A percentile compares a stretch with the other conserved stretches of the same genome.
phyloP scores from a whole-genome alignment of 2,113 vertebrate genomes.

The Cyprichromis sp. region DNA sequence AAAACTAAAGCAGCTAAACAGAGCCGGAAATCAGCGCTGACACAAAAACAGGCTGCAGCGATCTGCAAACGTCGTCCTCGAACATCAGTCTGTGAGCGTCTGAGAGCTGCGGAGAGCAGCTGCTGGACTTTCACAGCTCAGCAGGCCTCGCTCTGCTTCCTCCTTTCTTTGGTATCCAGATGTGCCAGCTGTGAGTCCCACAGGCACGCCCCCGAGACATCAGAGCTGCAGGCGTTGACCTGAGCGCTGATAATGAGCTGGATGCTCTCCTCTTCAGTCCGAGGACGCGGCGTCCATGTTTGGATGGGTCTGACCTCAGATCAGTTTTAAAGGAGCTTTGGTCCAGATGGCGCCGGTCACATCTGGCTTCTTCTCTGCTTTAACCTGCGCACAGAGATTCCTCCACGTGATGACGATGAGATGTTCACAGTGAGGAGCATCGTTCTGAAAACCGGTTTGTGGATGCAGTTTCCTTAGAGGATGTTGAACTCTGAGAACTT shows the following conservation, averaged over 20 bases:
- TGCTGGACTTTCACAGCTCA: background rate
- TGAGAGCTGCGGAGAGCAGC: background rate
- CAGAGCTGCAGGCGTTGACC: background rate
- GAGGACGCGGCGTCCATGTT: background rate
- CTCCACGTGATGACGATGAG: accelerated
- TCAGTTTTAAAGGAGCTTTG: background rate
- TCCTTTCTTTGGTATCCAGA: background rate
- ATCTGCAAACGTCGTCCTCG: background rate
- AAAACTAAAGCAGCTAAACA: background rate
- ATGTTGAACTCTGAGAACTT: background rate
- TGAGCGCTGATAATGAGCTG: background rate
- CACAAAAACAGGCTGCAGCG: background rate
- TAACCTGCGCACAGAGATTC: background rate
- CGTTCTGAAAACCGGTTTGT: background rate
- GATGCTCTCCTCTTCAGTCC: background rate
- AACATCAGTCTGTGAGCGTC: background rate
- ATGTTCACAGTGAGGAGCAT: background rate
- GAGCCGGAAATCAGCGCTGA: background rate
- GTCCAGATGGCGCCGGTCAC: background rate
- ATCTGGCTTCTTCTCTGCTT: background rate
- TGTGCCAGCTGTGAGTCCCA: background rate
- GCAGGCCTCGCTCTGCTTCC: background rate
- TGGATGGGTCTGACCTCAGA: background rate
- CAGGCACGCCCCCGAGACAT: background rate
- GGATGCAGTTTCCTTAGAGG: background rate